Evolutionary conservation across 2,888 invertebrate genomes (phyloP).

Genomic region (Acronicta psi): DNA sequence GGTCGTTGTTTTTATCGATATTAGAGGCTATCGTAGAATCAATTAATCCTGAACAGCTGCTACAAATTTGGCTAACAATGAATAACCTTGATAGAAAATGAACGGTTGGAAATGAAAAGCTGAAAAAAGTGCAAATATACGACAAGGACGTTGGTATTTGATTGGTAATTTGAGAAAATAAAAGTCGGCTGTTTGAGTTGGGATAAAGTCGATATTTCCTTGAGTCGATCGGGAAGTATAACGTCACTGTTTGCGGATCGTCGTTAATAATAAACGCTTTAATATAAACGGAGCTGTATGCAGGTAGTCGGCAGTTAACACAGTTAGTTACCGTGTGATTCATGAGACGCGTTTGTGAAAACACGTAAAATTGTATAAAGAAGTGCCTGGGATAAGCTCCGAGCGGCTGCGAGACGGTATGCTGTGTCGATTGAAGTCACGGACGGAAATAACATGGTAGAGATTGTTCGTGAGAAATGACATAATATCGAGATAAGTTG

Average conservation of each 20-base stretch:
- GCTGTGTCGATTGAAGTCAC: constrained; percentile 30
- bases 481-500: constrained; percentile 20
- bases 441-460: constrained; percentile 34
- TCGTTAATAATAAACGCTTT: constrained; percentile 53
- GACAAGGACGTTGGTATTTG: constrained; percentile 47
- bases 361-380: constrained; percentile 48
- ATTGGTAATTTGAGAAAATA: constrained; percentile 49
- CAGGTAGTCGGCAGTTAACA: constrained; percentile 52
- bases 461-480: constrained; percentile 20
- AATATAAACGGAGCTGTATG: constrained; percentile 46
- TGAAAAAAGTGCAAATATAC: constrained; percentile 46
- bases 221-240: constrained; percentile 27
- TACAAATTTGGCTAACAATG: constrained; percentile 36
- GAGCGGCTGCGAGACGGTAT: constrained; percentile 31
- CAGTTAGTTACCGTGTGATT: constrained; percentile 48
- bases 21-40: constrained; percentile 23
- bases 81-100: constrained; percentile 40
- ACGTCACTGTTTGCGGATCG: constrained; percentile 34
- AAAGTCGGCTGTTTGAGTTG: constrained; percentile 38
- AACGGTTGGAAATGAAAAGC: constrained; percentile 48
- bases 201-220: constrained; percentile 49
- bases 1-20: constrained; percentile 33
- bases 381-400: constrained; percentile 40
- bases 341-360: constrained; percentile 44
- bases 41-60: constrained; percentile 36